phyloP scores from a whole-genome alignment of 2,888 invertebrate genomes.

The Eupithecia subfuscata region DNA sequence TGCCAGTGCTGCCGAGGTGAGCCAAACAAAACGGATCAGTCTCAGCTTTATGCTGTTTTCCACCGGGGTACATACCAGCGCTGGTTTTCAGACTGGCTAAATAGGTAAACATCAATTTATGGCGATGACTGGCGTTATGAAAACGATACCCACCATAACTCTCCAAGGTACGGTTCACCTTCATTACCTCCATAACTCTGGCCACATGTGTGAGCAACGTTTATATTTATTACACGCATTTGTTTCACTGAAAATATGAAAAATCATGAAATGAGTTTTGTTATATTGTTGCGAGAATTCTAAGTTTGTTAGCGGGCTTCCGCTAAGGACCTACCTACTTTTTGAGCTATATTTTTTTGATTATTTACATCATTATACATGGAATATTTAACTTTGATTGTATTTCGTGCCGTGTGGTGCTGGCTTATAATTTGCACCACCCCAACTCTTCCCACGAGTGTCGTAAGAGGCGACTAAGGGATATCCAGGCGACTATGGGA shows the following conservation, averaged over 20 bases:
- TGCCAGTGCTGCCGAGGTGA: too few relatives aligned
- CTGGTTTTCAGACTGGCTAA: too few relatives aligned
- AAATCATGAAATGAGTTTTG: not conserved
- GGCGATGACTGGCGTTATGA: conserved; percentile 9
- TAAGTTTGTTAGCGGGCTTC: not conserved
- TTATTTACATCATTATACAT: too few relatives aligned
- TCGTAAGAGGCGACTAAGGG: too few relatives aligned
- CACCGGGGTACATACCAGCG: too few relatives aligned
- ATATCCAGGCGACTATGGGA: too few relatives aligned
- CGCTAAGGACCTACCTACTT: not conserved
- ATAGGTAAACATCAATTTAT: not conserved
- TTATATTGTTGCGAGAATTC: not conserved
- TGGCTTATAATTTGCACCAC: too few relatives aligned
- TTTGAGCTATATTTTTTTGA: not conserved
- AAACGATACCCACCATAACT: not conserved
- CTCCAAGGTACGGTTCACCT: conserved; percentile 2
- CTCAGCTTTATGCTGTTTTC: too few relatives aligned
- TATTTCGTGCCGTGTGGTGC: too few relatives aligned
- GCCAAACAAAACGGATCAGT: too few relatives aligned
- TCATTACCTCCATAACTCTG: conserved; percentile 19
- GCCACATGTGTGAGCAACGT: conserved; percentile 18
- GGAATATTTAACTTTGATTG: too few relatives aligned
- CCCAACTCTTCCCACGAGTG: too few relatives aligned
- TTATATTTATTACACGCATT: conserved; percentile 21
- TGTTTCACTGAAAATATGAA: conserved; percentile 9